Evolutionary conservation across 2,797 vertebrate species (phyloP).

Genomic region (Betta splendens): DNA sequence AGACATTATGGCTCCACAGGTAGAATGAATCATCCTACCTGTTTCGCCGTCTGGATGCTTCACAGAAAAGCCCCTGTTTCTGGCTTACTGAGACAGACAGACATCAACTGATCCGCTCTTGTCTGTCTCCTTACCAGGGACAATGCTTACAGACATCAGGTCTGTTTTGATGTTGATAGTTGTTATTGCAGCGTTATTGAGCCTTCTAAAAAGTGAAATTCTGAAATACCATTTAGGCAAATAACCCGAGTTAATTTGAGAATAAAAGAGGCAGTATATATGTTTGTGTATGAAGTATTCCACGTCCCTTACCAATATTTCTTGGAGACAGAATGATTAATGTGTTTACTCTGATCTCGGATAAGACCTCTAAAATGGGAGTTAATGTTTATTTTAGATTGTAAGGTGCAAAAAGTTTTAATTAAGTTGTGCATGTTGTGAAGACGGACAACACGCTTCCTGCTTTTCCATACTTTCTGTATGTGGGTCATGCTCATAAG

Average conservation of each 20-base stretch:
- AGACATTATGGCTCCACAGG: slow-evolving; percentile 27
- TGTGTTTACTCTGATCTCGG: slow-evolving; percentile 6
- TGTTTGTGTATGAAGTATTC: neutral
- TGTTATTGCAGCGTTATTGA: neutral
- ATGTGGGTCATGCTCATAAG: slow-evolving; percentile 27
- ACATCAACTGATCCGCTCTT: neutral
- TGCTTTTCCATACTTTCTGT: slow-evolving; percentile 19
- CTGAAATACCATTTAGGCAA: neutral
- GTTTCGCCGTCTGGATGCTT: slow-evolving; percentile 23
- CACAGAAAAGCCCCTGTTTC: neutral
- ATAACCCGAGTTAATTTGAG: accelerated
- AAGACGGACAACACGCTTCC: slow-evolving; percentile 32
- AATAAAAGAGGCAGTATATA: no score
- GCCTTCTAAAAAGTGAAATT: neutral
- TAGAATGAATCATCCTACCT: slow-evolving; percentile 61
- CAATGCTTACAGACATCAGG: neutral
- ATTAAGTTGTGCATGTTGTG: slow-evolving; percentile 17
- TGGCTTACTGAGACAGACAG: neutral
- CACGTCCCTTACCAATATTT: neutral
- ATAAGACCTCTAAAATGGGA: slow-evolving; percentile 8
- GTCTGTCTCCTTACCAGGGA: slow-evolving; percentile 5
- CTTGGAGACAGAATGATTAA: neutral
- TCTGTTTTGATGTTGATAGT: neutral
- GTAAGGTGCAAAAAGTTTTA: slow-evolving; percentile 35
- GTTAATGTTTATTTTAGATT: slow-evolving; percentile 25